Conservation (phyloP, 1,140 invertebrate genomes). For the Sarcophaga peregrina region DNA sequence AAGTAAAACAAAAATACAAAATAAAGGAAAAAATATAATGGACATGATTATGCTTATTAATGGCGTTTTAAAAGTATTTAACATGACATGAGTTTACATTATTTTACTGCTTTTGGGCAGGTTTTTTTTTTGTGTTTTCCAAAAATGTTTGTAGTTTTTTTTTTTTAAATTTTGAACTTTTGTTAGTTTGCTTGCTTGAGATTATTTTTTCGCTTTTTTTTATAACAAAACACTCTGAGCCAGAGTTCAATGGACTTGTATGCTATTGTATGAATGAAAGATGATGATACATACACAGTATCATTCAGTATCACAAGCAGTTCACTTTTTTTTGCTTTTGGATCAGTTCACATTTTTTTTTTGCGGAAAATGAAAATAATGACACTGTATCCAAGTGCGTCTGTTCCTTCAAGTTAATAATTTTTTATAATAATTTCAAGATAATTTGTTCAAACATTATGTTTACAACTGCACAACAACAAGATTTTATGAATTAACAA, state of each 20-base stretch:
- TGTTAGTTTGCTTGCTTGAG: background rate
- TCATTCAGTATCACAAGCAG: background rate
- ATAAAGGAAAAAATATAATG: slow-evolving; percentile 28
- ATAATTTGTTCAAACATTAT: background rate
- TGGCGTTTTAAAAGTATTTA: slow-evolving; percentile 40
- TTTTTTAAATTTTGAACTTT: background rate
- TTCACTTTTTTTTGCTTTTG: background rate
- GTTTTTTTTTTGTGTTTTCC: background rate
- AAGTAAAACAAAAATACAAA: background rate
- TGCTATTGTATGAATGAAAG: background rate
- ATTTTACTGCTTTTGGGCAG: background rate
- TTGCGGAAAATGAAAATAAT: background rate
- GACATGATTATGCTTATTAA: slow-evolving; percentile 41
- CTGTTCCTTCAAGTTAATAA: too few relatives aligned
- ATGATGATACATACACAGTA: slow-evolving; percentile 6
- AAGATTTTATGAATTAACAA: background rate
- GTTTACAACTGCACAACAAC: background rate
- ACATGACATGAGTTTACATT: slow-evolving; percentile 31
- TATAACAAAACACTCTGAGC: background rate
- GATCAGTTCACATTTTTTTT: background rate
- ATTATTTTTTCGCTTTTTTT: background rate
- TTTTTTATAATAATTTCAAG: background rate
- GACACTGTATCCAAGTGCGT: too few relatives aligned
- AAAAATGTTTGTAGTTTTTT: background rate
- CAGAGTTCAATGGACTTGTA: slow-evolving; percentile 32